phyloP scores from a whole-genome alignment of 2,113 vertebrate species.

The Trinectes maculatus region DNA sequence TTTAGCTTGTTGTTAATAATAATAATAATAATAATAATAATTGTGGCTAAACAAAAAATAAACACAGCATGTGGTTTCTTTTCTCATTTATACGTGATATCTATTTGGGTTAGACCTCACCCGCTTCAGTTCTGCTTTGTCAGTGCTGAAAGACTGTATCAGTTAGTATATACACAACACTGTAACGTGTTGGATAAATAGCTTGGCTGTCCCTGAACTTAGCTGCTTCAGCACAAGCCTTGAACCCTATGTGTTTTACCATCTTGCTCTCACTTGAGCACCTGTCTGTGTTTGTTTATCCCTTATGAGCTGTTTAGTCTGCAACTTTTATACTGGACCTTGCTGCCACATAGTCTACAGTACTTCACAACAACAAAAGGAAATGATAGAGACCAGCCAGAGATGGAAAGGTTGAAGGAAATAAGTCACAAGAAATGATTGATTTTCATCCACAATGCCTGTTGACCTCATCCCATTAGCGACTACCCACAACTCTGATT shows the following conservation, averaged over 20 bases:
- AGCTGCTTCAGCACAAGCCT: slow-evolving; percentile 13
- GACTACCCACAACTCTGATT: slow-evolving; percentile 38
- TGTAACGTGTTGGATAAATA: slow-evolving; percentile 65
- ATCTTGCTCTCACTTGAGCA: neutral
- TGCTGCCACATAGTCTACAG: too few species aligned
- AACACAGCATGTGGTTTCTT: neutral
- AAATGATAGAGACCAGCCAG: neutral
- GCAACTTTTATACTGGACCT: neutral
- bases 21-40: too few species aligned
- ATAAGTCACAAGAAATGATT: slow-evolving; percentile 28
- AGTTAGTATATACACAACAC: slow-evolving; percentile 54
- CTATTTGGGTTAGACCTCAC: slow-evolving; percentile 3
- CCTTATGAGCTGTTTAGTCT: neutral
- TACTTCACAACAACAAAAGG: neutral
- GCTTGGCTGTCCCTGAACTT: slow-evolving; percentile 12
- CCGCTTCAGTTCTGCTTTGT: slow-evolving; percentile 21
- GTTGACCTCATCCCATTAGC: slow-evolving; percentile 59
- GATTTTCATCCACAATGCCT: slow-evolving; percentile 42
- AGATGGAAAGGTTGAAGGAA: neutral
- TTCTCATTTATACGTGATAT: neutral
- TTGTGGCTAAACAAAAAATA: neutral
- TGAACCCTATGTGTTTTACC: neutral
- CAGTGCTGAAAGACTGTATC: slow-evolving; percentile 7
- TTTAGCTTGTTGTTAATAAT: too few species aligned
- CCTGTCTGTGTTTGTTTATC: neutral